Evolutionary conservation across 2,888 invertebrate species (phyloP).

Genomic region (Trilocha varians): DNA sequence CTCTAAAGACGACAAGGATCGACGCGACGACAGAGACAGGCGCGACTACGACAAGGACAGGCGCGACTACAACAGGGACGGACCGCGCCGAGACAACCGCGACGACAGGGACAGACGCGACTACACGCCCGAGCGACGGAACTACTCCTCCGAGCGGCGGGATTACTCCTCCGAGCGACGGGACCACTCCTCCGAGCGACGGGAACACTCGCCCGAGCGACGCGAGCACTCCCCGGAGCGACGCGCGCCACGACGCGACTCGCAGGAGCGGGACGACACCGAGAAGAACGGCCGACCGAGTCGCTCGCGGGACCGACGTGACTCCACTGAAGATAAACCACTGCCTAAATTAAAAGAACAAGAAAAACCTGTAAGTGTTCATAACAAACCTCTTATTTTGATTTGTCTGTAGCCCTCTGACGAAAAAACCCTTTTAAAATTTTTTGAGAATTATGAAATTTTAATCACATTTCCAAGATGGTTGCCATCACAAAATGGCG

Average conservation of each 20-base stretch:
- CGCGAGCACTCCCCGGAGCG: constrained; percentile 15
- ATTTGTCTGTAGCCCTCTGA: no score
- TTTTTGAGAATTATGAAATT: no score
- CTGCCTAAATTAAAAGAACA: constrained; percentile 84
- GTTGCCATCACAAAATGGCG: no score
- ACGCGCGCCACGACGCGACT: constrained; percentile 1
- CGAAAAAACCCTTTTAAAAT: no score
- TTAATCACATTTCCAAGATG: no score
- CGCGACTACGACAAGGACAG: constrained; percentile 29
- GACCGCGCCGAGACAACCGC: constrained; percentile 22
- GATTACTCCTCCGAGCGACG: constrained; percentile 8
- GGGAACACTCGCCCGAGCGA: constrained; percentile 13
- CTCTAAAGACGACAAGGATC: constrained; percentile 41
- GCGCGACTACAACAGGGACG: constrained; percentile 29
- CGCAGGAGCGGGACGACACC: constrained; percentile 14
- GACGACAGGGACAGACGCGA: constrained; percentile 20
- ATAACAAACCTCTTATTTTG: no score
- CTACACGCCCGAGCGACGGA: no score
- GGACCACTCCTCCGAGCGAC: constrained; percentile 10
- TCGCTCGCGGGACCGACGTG: constrained; percentile 41
- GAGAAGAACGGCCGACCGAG: constrained; percentile 46
- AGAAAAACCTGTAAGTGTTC: constrained; percentile 77
- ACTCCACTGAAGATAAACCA: constrained; percentile 34
- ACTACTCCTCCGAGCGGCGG: constrained; percentile 13
- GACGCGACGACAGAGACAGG: constrained; percentile 27